Base-by-base conservation (phyloP, 2,888 invertebrate species). In the Hyppa rectilinea region DNA sequence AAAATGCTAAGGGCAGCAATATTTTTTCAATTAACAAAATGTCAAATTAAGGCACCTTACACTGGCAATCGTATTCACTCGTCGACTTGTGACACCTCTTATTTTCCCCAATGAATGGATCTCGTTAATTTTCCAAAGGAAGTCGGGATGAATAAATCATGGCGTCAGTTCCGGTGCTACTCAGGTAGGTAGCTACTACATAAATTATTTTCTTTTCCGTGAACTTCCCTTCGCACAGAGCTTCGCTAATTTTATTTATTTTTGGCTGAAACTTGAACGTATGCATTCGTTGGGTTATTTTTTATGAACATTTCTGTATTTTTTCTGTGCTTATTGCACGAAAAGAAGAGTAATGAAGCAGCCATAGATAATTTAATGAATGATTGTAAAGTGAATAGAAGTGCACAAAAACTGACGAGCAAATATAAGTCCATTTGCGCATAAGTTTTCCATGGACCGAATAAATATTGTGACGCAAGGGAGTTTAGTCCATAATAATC, bases 111-210 rank as follows among this genome's bases (percentile, higher is more conserved):
- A 86, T 87, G 87, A 87, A 88, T 87, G 85, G 87, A 80, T 81
- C 87, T 89, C 89, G 85, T 91, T 88, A 88, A 89, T 85, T 85
- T 85, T 77, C 80, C 80, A 87, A 87, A 82, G 83, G 87, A 88
- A 85, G 82, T 83, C 75, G 75, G 76, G 55, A 85, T 89, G 88
- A 89, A 91, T 90, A 87, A 89, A 86, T 88, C 87, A 89, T 89
- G 88, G 78, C 87, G 85, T 87, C 85, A 87, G 85, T 84, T 85
- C 88, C 88, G 80, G 76, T 71, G 71, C 72, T 76, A 75, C 71
- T 81, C 71, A 81, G 69, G 59, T 58, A 53, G 26, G 52, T 69
- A 65, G 26, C 40, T 43, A 2, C 34, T 53, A 64, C 53, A 64
- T 82, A 69, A 84, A 82, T 87, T 82, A 82, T 80, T 77, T 81